phyloP scores from a whole-genome alignment of 2,113 vertebrate genomes.

The Coptodon rendalli region DNA sequence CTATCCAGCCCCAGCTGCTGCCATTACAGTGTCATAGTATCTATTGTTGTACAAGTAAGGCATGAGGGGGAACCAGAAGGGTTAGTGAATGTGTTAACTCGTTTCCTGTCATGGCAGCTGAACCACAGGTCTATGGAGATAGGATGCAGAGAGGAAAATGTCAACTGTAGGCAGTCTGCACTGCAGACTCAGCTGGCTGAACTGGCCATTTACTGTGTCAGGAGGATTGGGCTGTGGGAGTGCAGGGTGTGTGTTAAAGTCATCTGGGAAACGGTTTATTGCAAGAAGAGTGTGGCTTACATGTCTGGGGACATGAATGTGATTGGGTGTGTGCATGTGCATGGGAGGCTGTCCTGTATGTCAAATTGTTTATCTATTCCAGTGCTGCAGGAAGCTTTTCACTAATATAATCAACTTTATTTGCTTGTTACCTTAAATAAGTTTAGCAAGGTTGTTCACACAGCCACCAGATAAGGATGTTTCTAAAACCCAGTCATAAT shows the following conservation, averaged over 20 bases:
- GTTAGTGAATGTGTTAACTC: background rate
- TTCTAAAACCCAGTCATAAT: background rate
- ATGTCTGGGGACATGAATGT: slow-evolving; percentile 9
- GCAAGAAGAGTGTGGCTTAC: background rate
- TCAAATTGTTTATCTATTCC: slow-evolving; percentile 24
- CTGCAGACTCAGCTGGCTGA: slow-evolving; percentile 11
- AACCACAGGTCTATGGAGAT: background rate
- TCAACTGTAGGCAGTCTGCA: background rate
- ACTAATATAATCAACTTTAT: slow-evolving; percentile 49
- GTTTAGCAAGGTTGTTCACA: slow-evolving; percentile 13
- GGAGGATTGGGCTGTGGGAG: background rate
- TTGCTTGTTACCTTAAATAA: slow-evolving; percentile 35
- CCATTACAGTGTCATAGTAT: background rate
- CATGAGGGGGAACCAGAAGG: background rate
- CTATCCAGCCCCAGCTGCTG: slow-evolving; percentile 18
- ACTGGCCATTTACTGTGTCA: background rate
- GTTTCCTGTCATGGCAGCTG: background rate
- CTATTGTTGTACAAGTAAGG: background rate
- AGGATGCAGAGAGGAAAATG: background rate
- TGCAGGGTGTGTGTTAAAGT: slow-evolving; percentile 12
- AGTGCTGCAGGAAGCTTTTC: slow-evolving; percentile 42
- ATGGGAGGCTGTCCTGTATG: background rate
- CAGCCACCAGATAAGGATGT: background rate
- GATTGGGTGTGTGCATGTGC: background rate
- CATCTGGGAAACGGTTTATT: background rate